Percentiles rank a stretch among this genome's conserved stretches.
phyloP scores from a whole-genome alignment of 2,113 vertebrate species.

The Hypocryptadius cinnamomeus region DNA sequence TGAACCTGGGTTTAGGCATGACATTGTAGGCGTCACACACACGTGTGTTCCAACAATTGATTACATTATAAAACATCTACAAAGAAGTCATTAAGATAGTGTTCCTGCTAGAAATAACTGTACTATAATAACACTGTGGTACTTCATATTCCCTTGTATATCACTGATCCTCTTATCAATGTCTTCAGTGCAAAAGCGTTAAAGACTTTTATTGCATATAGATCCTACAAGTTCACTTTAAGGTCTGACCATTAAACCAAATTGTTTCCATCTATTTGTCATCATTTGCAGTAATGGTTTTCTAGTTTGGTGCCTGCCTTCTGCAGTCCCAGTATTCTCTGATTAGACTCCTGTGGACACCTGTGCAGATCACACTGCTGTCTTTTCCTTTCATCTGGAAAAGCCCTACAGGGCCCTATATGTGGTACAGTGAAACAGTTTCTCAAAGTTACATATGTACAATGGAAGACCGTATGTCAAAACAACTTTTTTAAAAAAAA shows the following conservation, averaged over 20 bases:
- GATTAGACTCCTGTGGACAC: constrained; percentile 19
- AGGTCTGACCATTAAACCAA: constrained; percentile 37
- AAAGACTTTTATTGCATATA: constrained; percentile 46
- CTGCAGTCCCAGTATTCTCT: neutral
- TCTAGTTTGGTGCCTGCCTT: neutral
- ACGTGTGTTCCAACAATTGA: neutral
- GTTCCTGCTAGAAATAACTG: neutral
- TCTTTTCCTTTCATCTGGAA: constrained; percentile 20
- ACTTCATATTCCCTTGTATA: neutral
- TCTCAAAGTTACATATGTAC: neutral
- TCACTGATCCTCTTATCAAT: constrained; percentile 13
- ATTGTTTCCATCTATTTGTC: constrained; percentile 40
- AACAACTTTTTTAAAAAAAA: neutral
- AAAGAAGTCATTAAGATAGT: neutral
- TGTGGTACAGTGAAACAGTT: neutral
- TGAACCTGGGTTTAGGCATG: neutral
- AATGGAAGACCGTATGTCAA: neutral
- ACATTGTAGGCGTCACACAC: neutral
- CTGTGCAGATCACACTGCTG: neutral
- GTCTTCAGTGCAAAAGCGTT: neutral
- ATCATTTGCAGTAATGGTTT: constrained; percentile 33
- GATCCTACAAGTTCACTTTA: constrained; percentile 30
- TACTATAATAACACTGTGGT: neutral
- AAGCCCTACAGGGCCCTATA: constrained; percentile 19
- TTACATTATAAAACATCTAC: neutral